Base-by-base conservation (phyloP, 2,888 invertebrate species). In the Synanthedon formicaeformis region DNA sequence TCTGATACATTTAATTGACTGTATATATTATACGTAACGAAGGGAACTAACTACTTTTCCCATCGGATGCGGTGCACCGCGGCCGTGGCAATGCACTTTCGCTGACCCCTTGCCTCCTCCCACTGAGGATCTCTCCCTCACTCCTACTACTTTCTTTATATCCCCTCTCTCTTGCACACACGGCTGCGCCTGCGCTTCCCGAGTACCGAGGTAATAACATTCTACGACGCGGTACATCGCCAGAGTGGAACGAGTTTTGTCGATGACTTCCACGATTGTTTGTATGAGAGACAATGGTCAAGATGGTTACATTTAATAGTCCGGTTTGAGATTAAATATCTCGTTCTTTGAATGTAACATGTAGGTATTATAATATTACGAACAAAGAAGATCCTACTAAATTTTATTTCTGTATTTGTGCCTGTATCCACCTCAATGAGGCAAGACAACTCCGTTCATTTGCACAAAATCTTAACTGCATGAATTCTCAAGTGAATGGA, bases 51-150 rank as follows among this genome's bases (percentile, higher is more conserved):
- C 73, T 78, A 78, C 80, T 75, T 83, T 84, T 83, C 82, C 78
- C 82, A 82, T 80, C 81, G 81, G 73, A 75, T 75, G 80, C 78
- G 70, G 73, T 71, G 78, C 77, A 76, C 75, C 68, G 75, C 74
- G 73, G 75, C 78, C 83, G 81, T 78, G 86, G 84, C 86, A 87
- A 86, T 86, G 87, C 83, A 87, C 87, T 87, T 87, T 87, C 85
- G 78, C 85, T 86, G 85, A 86, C 85, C 87, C 81, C 80, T 68
- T 78, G 79, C 78, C 80, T 81, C 78, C 83, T 82, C 81, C 80
- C 79, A 81, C 78, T 75, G 67, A 62, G 59, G 57, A 62, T 66
- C 62, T 85, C 86, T 81, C 84, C 60, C 59, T 85, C 74, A 57
- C 76, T 70, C 84, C 57, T 60, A 58, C 54, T 54, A 71, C 75